Evolutionary conservation across 2,113 vertebrate species (phyloP).

Genomic region (Chaetorhynchus papuensis): DNA sequence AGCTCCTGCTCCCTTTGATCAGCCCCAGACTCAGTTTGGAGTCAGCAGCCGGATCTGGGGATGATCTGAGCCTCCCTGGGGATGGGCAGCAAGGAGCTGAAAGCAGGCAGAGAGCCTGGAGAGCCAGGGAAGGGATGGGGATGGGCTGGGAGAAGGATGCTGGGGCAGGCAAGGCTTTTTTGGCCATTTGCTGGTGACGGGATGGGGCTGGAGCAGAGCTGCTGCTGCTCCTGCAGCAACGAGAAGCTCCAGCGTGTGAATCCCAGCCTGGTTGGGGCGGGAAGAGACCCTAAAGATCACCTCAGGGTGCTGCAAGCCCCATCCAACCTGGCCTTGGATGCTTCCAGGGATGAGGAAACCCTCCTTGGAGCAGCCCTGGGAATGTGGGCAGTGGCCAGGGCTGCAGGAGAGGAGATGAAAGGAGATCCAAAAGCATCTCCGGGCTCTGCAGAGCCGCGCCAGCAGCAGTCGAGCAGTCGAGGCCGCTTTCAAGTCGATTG

Average conservation of each 20-base stretch:
- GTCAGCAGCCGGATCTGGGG: not conserved
- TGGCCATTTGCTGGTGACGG: not conserved
- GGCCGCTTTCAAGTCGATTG: not conserved
- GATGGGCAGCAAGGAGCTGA: not conserved
- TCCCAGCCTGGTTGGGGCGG: not conserved
- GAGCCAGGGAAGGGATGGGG: fast-evolving
- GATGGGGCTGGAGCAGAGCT: not conserved
- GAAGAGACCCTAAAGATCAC: not conserved
- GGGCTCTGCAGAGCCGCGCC: not conserved
- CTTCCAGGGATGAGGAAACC: not conserved
- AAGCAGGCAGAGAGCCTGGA: not conserved
- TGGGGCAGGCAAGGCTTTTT: not conserved
- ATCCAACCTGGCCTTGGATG: not conserved
- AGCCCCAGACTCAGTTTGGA: not conserved
- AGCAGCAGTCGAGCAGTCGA: not conserved
- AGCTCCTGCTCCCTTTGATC: not conserved
- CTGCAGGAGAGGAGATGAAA: not conserved
- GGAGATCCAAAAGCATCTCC: not conserved
- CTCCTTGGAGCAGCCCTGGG: not conserved
- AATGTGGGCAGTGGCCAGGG: fast-evolving
- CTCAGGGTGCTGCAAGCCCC: not conserved
- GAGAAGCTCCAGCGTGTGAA: not conserved
- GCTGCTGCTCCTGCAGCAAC: not conserved
- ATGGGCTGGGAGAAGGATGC: not conserved
- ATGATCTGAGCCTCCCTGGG: not conserved